Base-by-base conservation (phyloP, 2,888 invertebrate species). In the Himalopsyche kuldschensis region DNA sequence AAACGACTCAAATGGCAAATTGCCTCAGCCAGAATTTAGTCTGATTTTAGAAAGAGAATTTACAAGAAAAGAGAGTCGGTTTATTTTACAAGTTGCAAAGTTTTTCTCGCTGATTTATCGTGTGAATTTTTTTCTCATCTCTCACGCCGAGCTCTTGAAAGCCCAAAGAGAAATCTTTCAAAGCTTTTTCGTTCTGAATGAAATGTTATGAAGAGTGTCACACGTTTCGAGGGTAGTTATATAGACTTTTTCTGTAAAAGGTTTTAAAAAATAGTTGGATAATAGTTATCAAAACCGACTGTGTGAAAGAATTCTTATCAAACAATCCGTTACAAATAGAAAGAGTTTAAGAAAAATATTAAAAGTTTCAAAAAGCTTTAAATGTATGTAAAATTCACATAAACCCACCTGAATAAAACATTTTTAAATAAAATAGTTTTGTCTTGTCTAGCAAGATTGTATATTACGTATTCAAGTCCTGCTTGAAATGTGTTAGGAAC, bases 121-220 rank as follows among this genome's bases (percentile, higher is more conserved):
- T 69, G 31, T 20, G 31, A 63, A 79, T 69, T 78, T 82, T 82
- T 82, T 82, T 82, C 82, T 79, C 79, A 69, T 82, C 82, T 79
- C 79, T 82, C 79, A 82, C 78, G 82, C 78, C 79, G 79, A 82
- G 82, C 48, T 35, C 20, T 55, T 1, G 20, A 55, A 55, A 55
- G 55, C 55, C 24, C 20, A 24, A n/a, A 20, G 55, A 55, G 24
- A 55, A 55, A 55, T 55, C 55, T 55, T 55, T 55, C 55, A 55
- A 55, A 55, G 55, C 55, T 55, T 24, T 48, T 55, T 55, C 55
- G 4, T 24, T 55, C 55, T 24, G 55, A 55, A 55, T 55, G 55
- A 55, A 55, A 55, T 24, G 55, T 55, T 55, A 55, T 55, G 55
- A 55, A 55, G 55, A 55, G 55, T 55, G 55, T 55, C 55, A 55